phyloP scores from a whole-genome alignment of 2,888 invertebrate genomes.

The Pycnomerus fuliginosus region DNA sequence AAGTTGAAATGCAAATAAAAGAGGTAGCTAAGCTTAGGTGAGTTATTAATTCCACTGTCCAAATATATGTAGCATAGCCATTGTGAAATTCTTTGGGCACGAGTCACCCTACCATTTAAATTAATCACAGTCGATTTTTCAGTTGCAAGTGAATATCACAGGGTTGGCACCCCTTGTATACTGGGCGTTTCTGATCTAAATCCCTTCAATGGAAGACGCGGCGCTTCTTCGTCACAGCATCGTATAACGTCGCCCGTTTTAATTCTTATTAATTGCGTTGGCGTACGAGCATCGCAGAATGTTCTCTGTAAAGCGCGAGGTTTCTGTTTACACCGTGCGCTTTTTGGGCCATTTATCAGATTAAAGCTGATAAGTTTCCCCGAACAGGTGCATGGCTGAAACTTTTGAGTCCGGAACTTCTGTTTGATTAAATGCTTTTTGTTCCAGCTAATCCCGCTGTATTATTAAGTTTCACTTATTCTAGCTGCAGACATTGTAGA shows the following conservation, averaged over 20 bases:
- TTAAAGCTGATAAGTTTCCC: slow-evolving; percentile 38
- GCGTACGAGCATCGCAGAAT: slow-evolving; percentile 28
- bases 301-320: slow-evolving; percentile 28
- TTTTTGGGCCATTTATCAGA: slow-evolving; percentile 38
- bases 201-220: slow-evolving; percentile 15
- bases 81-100: slow-evolving; percentile 32
- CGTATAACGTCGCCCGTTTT: slow-evolving; percentile 27
- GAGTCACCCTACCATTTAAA: slow-evolving; percentile 32
- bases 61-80: slow-evolving; percentile 32
- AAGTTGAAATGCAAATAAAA: slow-evolving; percentile 25
- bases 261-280: slow-evolving; percentile 33
- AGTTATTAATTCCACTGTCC: slow-evolving; percentile 34
- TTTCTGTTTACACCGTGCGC: slow-evolving; percentile 34
- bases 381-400: slow-evolving; percentile 36
- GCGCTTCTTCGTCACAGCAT: slow-evolving; percentile 20
- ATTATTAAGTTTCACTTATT: slow-evolving; percentile 23
- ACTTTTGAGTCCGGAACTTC: slow-evolving; percentile 38
- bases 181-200: slow-evolving; percentile 14
- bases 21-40: slow-evolving; percentile 18
- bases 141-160: slow-evolving; percentile 25
- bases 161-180: slow-evolving; percentile 5
- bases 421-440: slow-evolving; percentile 33
- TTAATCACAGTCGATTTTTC: slow-evolving; percentile 39
- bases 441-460: slow-evolving; percentile 31
- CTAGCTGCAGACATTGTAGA: too few species aligned